Evolutionary conservation across 64 coral and sea anemone species (phyloP), one percentile per base, ranked within the genome.

Genomic region (Montipora foliosa): DNA sequence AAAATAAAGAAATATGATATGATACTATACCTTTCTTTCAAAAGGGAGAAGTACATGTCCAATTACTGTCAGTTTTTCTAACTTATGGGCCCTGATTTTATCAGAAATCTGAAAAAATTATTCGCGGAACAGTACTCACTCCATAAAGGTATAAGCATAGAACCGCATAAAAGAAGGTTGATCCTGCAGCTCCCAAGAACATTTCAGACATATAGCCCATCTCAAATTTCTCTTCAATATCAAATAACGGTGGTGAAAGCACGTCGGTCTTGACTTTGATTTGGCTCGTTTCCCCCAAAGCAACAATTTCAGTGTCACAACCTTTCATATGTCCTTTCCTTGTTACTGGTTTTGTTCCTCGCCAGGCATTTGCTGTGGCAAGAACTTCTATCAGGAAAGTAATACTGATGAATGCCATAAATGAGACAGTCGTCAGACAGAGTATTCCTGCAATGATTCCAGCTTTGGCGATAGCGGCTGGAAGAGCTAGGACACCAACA

Each of bases 291-390:
- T 73, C 81, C 29, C 14, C 91, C 74, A 82, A 8, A 77, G 47
- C 87, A 80, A 86, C 88, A 80, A 88, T 49, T 19, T 80, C 66
- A 82, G 25, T 49, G n/a, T 46, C 48, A 76, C 24, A 48, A 68
- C 20, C 66, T 75, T 81, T 93, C 13, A 7, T 22, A 45, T 9
- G 66, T 1, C 52, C 76, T 91, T 80, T 94, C 44, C 49, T 77
- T 44, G 5, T 55, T 17, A 72, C 29, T 14, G 15, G 51, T 62
- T 89, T 81, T 44, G 73, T 74, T 68, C 83, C 85, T 47, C 88
- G 79, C 95, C 95, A 96, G 4, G 95, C 95, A 94, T 96, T 96
- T 60, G 95, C 91, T 13, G 95, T 96, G 80, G 95, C 89, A 46
- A 96, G 77, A 48, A 96, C 95, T 77, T 96, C 95, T 25, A 96